Evolutionary conservation across 2,113 vertebrate genomes (phyloP).

Genomic region (Petrocephalus zakoni): DNA sequence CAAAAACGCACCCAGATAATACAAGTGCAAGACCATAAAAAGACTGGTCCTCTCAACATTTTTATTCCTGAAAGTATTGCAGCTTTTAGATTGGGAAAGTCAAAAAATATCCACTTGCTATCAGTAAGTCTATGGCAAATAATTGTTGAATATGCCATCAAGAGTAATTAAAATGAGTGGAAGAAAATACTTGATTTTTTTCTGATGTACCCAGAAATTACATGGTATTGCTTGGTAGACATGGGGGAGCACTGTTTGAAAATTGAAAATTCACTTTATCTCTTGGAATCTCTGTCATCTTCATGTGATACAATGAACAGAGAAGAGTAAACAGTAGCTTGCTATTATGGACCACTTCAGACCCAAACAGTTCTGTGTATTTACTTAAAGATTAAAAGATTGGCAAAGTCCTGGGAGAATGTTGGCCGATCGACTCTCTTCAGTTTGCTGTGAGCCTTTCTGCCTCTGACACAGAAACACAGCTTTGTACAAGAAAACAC

Average conservation of each 20-base stretch:
- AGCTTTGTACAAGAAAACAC: constrained; percentile 44
- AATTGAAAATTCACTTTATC: constrained; percentile 40
- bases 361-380: constrained; percentile 45
- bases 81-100: not conserved
- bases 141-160: not conserved
- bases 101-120: not conserved
- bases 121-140: not conserved
- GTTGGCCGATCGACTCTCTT: constrained; percentile 46
- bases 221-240: not conserved
- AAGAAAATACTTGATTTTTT: not conserved
- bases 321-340: constrained; percentile 47
- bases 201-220: not conserved
- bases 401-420: constrained; percentile 47
- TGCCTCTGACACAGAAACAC: constrained; percentile 40
- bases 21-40: not conserved
- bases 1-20: not conserved
- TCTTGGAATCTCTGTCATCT: constrained; percentile 40
- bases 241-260: constrained; percentile 26
- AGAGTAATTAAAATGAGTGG: not conserved
- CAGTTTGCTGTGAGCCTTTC: constrained; percentile 18
- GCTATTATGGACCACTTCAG: constrained; percentile 55
- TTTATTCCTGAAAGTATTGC: not conserved
- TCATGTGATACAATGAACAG: constrained; percentile 43
- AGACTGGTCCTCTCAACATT: not conserved
- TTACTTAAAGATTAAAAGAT: constrained; percentile 60